Percentiles rank a stretch among this genome's conserved stretches.
Evolutionary conservation across 1,140 invertebrate species (phyloP).

Genomic region (Potamilus streckersoni): DNA sequence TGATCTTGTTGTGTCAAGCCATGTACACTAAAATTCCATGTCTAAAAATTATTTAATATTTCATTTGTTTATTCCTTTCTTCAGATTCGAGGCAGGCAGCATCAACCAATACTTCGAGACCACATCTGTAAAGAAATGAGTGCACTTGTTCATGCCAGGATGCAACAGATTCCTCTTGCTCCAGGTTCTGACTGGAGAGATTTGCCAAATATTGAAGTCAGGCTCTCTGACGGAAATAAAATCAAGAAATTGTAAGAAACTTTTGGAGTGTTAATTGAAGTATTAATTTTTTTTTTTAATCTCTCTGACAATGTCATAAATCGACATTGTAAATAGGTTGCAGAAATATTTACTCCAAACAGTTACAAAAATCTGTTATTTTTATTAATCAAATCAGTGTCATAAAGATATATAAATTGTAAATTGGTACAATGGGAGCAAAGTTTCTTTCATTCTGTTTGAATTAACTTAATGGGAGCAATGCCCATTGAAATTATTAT

Average conservation of each 20-base stretch:
- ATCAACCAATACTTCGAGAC: slow-evolving; percentile 75
- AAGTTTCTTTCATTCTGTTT: too few species aligned
- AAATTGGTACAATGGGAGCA: too few species aligned
- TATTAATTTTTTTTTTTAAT: background rate
- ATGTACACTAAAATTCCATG: too few species aligned
- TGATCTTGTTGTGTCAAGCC: too few species aligned
- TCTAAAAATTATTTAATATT: background rate
- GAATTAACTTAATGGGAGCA: too few species aligned
- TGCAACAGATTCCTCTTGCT: slow-evolving; percentile 80
- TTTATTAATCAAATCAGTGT: too few species aligned
- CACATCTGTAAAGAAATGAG: slow-evolving; percentile 91
- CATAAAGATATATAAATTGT: too few species aligned
- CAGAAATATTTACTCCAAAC: background rate
- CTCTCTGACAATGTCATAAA: background rate
- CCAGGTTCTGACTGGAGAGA: slow-evolving; percentile 89
- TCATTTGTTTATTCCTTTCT: slow-evolving; percentile 17
- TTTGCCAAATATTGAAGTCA: slow-evolving; percentile 82
- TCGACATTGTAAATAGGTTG: background rate
- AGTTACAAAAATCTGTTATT: background rate
- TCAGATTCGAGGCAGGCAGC: slow-evolving; percentile 75
- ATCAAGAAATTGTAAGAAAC: slow-evolving; percentile 75
- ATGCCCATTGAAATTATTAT: too few species aligned
- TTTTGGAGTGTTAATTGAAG: background rate
- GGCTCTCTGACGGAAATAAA: slow-evolving; percentile 78
- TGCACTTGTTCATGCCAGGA: slow-evolving; percentile 81